phyloP scores from a whole-genome alignment of 2,888 invertebrate genomes.

The Nomada ferruginata region DNA sequence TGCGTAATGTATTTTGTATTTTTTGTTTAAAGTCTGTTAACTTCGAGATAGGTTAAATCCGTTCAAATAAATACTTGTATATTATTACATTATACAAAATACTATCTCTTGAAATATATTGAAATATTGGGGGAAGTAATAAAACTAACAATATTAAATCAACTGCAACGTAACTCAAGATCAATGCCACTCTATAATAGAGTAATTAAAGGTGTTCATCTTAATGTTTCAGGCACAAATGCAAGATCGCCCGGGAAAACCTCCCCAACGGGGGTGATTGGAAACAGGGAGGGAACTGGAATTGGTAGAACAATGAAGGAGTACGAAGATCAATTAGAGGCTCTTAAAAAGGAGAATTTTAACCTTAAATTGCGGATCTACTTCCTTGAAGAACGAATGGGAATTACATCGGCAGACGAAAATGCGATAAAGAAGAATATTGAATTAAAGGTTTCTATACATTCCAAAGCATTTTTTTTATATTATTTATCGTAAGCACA shows the following conservation, averaged over 20 bases:
- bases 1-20: too few species aligned
- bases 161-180: background rate
- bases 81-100: background rate
- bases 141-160: background rate
- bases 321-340: constrained; percentile 93
- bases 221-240: constrained; percentile 73
- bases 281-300: constrained; percentile 73
- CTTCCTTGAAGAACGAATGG: constrained; percentile 94
- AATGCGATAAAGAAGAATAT: constrained; percentile 88
- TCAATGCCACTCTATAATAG: background rate
- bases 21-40: too few species aligned
- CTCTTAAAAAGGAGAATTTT: constrained; percentile 95
- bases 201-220: background rate
- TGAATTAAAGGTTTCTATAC: constrained; percentile 86
- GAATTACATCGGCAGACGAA: constrained; percentile 88
- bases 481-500: background rate
- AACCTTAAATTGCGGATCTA: constrained; percentile 95
- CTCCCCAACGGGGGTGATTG: constrained; percentile 59
- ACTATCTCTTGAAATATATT: background rate
- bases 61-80: too few species aligned
- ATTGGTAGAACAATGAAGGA: constrained; percentile 93
- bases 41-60: too few species aligned
- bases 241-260: constrained; percentile 75
- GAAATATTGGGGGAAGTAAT: background rate
- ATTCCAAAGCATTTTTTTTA: background rate